Percentiles rank a stretch among this genome's conserved stretches.
Evolutionary conservation across 2,797 vertebrate species (phyloP).

Genomic region (Enteromius anoplus): DNA sequence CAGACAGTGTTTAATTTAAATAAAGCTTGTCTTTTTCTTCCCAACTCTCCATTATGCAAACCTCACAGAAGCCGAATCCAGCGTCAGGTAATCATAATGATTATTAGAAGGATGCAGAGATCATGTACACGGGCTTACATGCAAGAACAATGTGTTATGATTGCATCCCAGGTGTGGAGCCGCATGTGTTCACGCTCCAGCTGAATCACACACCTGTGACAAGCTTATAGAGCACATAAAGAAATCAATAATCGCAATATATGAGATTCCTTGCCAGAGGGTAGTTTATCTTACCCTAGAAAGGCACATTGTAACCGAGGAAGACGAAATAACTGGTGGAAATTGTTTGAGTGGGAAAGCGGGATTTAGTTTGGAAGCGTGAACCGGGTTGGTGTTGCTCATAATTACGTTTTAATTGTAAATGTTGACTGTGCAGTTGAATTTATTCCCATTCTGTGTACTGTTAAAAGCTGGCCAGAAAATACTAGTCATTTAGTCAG

Average conservation of each 20-base stretch:
- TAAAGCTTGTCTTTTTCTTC: constrained; percentile 3
- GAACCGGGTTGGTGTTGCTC: background rate
- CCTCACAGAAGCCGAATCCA: background rate
- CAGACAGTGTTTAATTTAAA: constrained; percentile 15
- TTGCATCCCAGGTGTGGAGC: background rate
- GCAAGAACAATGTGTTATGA: constrained; percentile 2
- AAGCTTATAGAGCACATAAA: constrained; percentile 13
- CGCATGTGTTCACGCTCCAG: background rate
- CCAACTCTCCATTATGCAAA: constrained; percentile 25
- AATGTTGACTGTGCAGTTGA: constrained; percentile 13
- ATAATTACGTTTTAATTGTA: constrained; percentile 27
- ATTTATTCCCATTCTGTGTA: constrained; percentile 9
- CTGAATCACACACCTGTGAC: constrained; percentile 42
- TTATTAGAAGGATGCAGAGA: constrained; percentile 14
- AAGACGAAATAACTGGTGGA: constrained; percentile 1
- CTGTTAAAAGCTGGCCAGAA: background rate
- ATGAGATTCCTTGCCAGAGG: constrained; percentile 12
- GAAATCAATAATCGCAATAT: constrained; percentile 49
- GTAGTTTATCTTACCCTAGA: constrained; percentile 26
- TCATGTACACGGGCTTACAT: background rate
- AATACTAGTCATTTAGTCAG: background rate
- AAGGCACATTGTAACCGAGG: background rate
- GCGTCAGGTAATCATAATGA: constrained; percentile 30
- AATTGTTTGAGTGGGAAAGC: background rate
- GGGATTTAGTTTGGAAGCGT: background rate